Evolutionary conservation across 1,140 invertebrate genomes (phyloP), one percentile per base, ranked within the genome.

Genomic region (Mylabris phalerata): DNA sequence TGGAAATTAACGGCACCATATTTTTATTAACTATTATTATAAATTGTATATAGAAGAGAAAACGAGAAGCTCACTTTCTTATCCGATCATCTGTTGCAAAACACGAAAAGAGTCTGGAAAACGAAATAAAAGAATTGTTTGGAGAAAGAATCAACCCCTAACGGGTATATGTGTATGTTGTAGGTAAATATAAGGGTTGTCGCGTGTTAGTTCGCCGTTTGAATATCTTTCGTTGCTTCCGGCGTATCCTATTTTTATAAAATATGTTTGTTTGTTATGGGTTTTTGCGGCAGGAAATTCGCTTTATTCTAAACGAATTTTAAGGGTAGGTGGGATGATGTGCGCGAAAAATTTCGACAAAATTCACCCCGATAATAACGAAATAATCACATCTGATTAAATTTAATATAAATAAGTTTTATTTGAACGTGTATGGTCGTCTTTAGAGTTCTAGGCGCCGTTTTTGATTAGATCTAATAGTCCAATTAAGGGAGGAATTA

Each of bases 181-280:
- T 46, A n/a, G 9, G 26, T 32, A 32, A 32, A 32, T 40, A 9
- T 48, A 57, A 48, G 55, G 55, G 55, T 49, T 57, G 55, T 57
- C 55, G 55, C 55, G 55, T 57, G 55, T 44, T 49, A 48, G 46
- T 32, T 41, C 43, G 48, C 55, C 55, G 44, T 57, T 57, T 57
- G 38, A 26, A 38, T 49, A 46, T 48, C 46, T 49, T 57, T 5
- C 40, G 38, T 49, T 40, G 55, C 48, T 57, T 57, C 55, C 55
- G 55, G 55, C 45, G 55, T 49, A 57, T 57, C 47, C 55, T 57
- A 57, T 57, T 57, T 57, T 57, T 32, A 57, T 49, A 49, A 49
- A 57, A 57, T 57, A 49, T 57, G 40, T 49, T 48, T 57, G 40
- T 49, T 48, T 48, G 44, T 44, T 48, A 46, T 57, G 48, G 41